phyloP scores from a whole-genome alignment of 2,888 invertebrate genomes.

The Mystacides longicornis region DNA sequence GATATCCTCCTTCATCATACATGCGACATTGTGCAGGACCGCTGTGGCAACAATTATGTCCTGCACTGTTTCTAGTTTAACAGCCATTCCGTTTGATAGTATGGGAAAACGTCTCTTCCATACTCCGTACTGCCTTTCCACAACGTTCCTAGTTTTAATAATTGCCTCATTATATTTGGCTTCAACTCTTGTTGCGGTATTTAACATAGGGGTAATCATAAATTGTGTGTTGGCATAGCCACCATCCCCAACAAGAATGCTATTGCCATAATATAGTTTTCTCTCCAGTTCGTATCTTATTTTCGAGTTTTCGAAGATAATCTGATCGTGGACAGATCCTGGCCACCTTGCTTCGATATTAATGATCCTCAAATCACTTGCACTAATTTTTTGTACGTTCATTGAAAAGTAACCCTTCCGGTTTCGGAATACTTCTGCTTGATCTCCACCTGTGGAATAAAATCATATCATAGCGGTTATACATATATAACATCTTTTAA shows the following conservation, averaged over 20 bases:
- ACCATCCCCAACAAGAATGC: neutral
- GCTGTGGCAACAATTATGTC: neutral
- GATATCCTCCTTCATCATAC: neutral
- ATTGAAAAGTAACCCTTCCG: neutral
- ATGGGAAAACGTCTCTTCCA: neutral
- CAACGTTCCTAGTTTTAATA: neutral
- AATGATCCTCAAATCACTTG: too few species aligned
- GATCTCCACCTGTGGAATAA: neutral
- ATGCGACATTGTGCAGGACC: neutral
- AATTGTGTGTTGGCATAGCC: neutral
- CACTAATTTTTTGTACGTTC: too few species aligned
- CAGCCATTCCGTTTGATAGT: neutral
- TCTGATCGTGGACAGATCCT: neutral
- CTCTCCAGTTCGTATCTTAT: neutral
- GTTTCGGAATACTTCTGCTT: neutral
- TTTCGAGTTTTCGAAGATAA: neutral
- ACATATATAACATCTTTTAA: too few species aligned
- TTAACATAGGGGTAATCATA: neutral
- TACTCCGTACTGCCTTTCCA: too few species aligned
- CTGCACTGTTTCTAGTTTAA: neutral
- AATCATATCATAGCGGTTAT: too few species aligned
- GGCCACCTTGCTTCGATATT: too few species aligned
- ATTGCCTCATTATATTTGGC: too few species aligned
- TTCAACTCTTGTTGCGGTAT: neutral
- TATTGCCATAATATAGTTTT: neutral